Evolutionary conservation across 2,797 vertebrate species (phyloP).

Genomic region (Mus minutoides): DNA sequence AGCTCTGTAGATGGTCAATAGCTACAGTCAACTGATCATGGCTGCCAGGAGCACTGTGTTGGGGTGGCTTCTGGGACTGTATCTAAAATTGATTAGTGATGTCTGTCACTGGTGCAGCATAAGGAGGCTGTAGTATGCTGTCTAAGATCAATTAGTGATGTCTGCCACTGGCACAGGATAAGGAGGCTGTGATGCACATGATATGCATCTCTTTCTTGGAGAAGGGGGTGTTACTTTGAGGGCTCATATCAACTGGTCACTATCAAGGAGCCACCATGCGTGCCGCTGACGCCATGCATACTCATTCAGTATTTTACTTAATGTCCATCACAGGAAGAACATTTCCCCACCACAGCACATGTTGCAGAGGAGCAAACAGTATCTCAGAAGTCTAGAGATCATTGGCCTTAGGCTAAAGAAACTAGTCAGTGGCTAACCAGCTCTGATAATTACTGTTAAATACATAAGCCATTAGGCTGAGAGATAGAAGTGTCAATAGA

Average conservation of each 20-base stretch:
- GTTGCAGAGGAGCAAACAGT: background rate
- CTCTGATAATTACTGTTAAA: slow-evolving; percentile 63
- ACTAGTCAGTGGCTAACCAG: slow-evolving; percentile 34
- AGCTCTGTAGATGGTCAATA: background rate
- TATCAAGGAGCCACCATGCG: background rate
- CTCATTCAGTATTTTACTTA: background rate
- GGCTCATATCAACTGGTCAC: background rate
- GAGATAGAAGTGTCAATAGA: slow-evolving; percentile 54
- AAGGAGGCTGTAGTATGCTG: background rate
- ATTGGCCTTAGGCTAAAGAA: slow-evolving; percentile 48
- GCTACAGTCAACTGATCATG: background rate
- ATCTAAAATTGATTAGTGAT: slow-evolving; percentile 43
- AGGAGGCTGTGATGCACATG: background rate
- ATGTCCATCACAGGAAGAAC: background rate
- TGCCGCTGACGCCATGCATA: background rate
- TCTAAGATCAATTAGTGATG: slow-evolving; percentile 44
- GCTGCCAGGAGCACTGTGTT: background rate
- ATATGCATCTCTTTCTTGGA: background rate
- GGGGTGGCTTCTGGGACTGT: background rate
- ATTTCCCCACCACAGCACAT: background rate
- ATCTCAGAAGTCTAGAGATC: slow-evolving; percentile 29
- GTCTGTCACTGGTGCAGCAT: background rate
- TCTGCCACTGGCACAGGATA: background rate
- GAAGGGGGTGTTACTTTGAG: background rate
- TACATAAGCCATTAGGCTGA: slow-evolving; percentile 57